Evolutionary conservation across 2,797 vertebrate genomes (phyloP).

Genomic region (Lerista edwardsae): DNA sequence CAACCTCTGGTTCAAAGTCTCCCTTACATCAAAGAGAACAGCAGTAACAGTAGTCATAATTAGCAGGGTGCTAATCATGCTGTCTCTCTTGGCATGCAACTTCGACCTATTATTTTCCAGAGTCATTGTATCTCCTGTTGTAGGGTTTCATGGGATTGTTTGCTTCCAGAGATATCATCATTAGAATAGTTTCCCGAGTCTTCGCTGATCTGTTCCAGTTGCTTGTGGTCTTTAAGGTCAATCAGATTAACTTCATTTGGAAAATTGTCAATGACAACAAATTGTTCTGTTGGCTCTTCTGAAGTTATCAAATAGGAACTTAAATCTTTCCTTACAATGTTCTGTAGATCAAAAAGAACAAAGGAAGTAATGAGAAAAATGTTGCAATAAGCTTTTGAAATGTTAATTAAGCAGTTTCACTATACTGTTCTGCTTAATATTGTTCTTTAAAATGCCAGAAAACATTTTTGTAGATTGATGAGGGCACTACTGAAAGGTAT

Average conservation of each 20-base stretch:
- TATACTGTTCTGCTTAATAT: not conserved
- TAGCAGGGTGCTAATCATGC: not conserved
- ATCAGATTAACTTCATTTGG: conserved; percentile 22
- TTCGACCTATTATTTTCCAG: not conserved
- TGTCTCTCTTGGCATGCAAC: rapidly evolving
- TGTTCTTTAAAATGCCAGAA: not conserved
- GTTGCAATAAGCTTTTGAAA: not conserved
- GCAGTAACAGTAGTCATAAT: not conserved
- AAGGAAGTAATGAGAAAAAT: conserved; percentile 15
- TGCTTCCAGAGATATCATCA: conserved; percentile 43
- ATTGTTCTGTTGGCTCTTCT: conserved; percentile 67
- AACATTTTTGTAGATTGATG: not conserved
- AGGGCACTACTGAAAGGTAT: not conserved
- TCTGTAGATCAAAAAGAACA: conserved; percentile 44
- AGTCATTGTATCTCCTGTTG: conserved; percentile 4
- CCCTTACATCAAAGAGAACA: not conserved
- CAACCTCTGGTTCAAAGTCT: not conserved
- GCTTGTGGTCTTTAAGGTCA: conserved; percentile 26
- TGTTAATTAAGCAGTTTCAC: not conserved
- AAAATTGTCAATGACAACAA: conserved; percentile 59
- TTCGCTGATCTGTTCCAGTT: conserved; percentile 59
- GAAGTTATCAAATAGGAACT: conserved; percentile 49
- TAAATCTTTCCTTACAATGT: conserved; percentile 19
- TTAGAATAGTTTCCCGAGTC: conserved; percentile 79
- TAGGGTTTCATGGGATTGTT: not conserved